Base-by-base conservation (phyloP, 2,888 invertebrate genomes). In the Cantharis nigra region DNA sequence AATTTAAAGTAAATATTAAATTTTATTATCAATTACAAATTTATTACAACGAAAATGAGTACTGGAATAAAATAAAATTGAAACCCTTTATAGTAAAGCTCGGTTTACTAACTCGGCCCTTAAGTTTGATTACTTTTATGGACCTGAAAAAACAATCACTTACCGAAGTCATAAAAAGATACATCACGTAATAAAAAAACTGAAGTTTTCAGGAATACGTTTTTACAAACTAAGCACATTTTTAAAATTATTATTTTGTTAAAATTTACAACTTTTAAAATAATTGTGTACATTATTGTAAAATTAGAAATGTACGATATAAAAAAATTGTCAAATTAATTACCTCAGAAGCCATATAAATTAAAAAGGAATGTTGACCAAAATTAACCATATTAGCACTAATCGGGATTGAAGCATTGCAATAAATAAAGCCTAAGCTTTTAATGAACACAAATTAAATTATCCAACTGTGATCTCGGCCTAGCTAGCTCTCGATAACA, bases 401-500 rank as follows among this genome's bases (percentile, higher is more conserved):
- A 67, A 67, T 67, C 65, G 65, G 23, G 26, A 67, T 26, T 23
- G 65, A 67, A 67, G 65, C 26, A 67, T 67, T 20, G 65, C 26
- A 67, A 67, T 67, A 67, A 67, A 67, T 67, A 67, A 67, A 67
- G 26, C 23, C 23, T 67, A 67, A 67, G 65, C 65, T 67, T 67
- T 67, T 67, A 67, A 67, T 67, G 65, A 67, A 67, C 65, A 67
- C 65, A 67, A 67, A 67, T 67, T 67, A 26, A 67, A 67, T 67
- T 67, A 67, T 67, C 65, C 65, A 67, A 67, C 65, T 67, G 65
- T 67, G 65, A 67, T 67, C 65, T 67, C 23, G 26, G 65, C 65
- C 65, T 23, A 67, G 65, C 65, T 23, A 49, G 49, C 49, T 49
- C 49, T 49, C 49, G 49, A 49, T 49, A 49, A n/a, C 49, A n/a